Base-by-base conservation (phyloP, 2,797 vertebrate species). In the Mus caroli region DNA sequence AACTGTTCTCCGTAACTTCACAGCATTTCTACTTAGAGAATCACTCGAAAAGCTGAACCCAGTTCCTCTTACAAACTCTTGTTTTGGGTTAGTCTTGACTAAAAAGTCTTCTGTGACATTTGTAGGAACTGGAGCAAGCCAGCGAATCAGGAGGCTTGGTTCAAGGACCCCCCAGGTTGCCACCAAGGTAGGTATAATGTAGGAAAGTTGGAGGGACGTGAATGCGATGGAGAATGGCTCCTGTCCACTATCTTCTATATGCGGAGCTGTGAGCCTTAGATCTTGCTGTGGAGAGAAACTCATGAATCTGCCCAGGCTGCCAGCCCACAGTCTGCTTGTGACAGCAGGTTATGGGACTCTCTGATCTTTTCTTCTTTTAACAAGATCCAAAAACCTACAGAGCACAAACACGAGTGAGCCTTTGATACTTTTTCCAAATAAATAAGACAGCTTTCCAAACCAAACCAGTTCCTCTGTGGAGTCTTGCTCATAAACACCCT, bases 171-270 rank as follows among this genome's bases (percentile, higher is more conserved):
- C 98, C 98, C n/a, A 94, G 97, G 3, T 97, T 99, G 40, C 99
- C 99, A 60, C 98, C 99, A 92, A 99, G 99, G 99, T 99, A 96
- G 99, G 98, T 94, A 58, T 46, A 71, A n/a, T 75, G 1, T 58
- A 52, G 34, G 64, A 64, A 78, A 34, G 54, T 46, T 92, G 88
- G 60, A 90, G 46, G 76, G 73, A 31, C 50, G 10, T 50, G 50
- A 50, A 12, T 52, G 67, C 71, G 52, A 75, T 73, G 5, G 52
- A 77, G 56, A 85, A 56, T 17, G 31, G 22, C 64, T 85, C 6
- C 64, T 60, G 37, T 60, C 31, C 6, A 79, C 17, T 84, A 0
- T 64, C n/a, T 19, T 69, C 46, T 31, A 22, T 31, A 77, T 58
- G 54, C 19, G 73, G 46, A 77, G 22, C 46, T 28, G 1, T 58